Conservation (phyloP, 2,888 invertebrate genomes). For the Xestia xanthographa region DNA sequence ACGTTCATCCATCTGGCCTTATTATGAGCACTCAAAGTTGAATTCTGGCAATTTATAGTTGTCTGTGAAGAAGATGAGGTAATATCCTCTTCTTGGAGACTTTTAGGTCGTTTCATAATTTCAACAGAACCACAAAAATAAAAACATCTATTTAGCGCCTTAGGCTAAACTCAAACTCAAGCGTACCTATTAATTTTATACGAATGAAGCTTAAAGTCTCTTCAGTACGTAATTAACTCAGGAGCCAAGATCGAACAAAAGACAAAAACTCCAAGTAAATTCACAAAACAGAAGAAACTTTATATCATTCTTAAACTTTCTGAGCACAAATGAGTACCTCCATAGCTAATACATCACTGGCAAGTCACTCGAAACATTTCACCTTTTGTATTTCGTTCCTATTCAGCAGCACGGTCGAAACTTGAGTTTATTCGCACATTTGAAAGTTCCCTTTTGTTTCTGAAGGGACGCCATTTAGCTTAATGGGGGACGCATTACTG, state of each 20-base stretch:
- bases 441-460: constrained; percentile 65
- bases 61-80: background rate
- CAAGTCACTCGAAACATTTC: constrained; percentile 53
- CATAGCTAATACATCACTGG: constrained; percentile 44
- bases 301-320: constrained; percentile 31
- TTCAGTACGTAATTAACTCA: constrained; percentile 27
- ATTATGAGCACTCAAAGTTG: background rate
- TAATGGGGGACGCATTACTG: constrained; percentile 62
- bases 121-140: background rate
- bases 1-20: background rate
- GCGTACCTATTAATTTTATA: background rate
- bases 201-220: background rate
- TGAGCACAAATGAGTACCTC: constrained; percentile 3
- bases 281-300: constrained; percentile 27
- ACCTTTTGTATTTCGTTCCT: constrained; percentile 57
- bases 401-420: constrained; percentile 46
- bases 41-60: background rate
- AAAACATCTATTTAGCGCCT: background rate
- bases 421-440: constrained; percentile 62
- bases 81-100: background rate
- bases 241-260: constrained; percentile 31
- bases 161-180: background rate
- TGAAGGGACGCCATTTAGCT: constrained; percentile 54
- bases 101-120: background rate
- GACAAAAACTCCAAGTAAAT: constrained; percentile 31